Base-by-base conservation (phyloP, 2,888 invertebrate species). In the Magallana nippona region DNA sequence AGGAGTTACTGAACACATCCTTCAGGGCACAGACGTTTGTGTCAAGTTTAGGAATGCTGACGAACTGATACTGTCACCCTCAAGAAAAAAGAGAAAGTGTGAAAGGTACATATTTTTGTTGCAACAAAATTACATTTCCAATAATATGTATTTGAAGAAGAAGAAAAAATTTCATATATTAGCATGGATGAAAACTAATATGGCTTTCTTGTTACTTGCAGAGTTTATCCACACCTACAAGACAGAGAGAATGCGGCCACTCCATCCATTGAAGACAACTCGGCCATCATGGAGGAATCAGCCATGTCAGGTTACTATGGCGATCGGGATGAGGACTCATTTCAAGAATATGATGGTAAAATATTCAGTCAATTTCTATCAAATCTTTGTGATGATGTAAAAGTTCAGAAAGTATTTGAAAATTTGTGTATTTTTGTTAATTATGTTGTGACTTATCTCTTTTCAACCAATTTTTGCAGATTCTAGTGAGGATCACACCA, bases 51-150 rank as follows among this genome's bases (percentile, higher is more conserved):
- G 89, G 55, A 92, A 91, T 79, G 89, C 90, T 19, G 91, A 92
- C 81, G 91, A 93, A 79, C 91, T 93, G 8, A 93, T 93, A 60
- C 89, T 92, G 57, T 93, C 93, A 10, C 93, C 93, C 1, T 89
- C 90, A 5, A 85, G 91, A 10, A 89, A 89, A 79, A 89, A 89
- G 83, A 84, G 89, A 62, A 86, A 87, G 13, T 84, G 82, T 77
- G 82, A 86, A 78, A 86, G 88, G 90, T 90, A 86, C 63, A 84
- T 80, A 17, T 19, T 27, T 2, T 11, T 80, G 15, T 22, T 2
- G 19, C 44, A 58, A 32, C 77, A 58, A 82, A 27, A 57, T 82
- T 5, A 60, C 55, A 22, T 71, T 22, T 62, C 11, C 17, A 22
- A 10, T 17, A n/a, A 15, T 32, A 32, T 58, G 27, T 13, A 19